A percentile compares a stretch with the other conserved stretches of the same genome.
These are phyloP conservation scores for Junco hyemalis DNA, from an alignment of 2,113 vertebrate species.

Conservation along the genomic window DNA sequence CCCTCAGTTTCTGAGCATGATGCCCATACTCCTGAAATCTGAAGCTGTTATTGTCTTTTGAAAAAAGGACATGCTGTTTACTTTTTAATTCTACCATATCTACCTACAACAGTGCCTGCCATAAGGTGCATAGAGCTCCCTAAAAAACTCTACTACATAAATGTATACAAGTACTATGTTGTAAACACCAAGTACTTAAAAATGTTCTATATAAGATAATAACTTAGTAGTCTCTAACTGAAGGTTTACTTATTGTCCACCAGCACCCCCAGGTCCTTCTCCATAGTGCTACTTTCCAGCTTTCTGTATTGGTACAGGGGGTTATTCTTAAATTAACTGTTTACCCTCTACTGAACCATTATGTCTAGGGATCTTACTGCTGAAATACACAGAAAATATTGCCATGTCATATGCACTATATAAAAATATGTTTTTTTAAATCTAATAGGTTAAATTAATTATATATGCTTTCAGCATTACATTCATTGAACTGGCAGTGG, in stretches of 20 bases:
- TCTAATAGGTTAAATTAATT: background rate
- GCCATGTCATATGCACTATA: background rate
- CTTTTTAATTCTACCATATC: background rate
- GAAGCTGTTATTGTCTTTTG: background rate
- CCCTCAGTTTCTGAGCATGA: background rate
- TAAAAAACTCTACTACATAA: background rate
- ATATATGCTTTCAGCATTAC: background rate
- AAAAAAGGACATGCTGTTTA: background rate
- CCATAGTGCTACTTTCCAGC: background rate
- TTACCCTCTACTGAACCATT: background rate
- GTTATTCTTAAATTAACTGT: background rate
- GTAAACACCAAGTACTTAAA: background rate
- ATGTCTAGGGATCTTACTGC: background rate
- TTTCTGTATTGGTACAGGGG: background rate
- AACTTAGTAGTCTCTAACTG: background rate
- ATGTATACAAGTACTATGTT: background rate
- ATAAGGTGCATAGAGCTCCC: background rate
- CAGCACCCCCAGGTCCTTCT: background rate
- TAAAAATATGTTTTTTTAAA: background rate
- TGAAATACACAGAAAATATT: background rate
- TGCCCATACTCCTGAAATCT: background rate
- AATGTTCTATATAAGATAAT: background rate
- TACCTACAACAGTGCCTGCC: background rate
- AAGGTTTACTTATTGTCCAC: background rate
- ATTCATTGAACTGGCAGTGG: background rate